Evolutionary conservation across 1,140 invertebrate genomes (phyloP).

Genomic region (Oscheius sp.): DNA sequence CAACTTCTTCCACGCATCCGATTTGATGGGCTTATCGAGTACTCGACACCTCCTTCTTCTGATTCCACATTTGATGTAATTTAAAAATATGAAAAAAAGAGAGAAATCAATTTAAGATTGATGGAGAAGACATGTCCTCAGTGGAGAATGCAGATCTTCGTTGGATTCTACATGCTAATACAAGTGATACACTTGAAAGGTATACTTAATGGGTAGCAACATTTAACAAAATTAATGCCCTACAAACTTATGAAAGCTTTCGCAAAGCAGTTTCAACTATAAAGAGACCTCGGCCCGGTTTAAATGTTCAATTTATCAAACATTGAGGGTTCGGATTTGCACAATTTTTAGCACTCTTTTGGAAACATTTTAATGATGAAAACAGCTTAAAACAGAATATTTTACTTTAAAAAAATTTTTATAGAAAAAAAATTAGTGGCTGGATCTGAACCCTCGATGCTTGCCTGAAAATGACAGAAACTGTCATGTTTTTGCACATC

Average conservation of each 20-base stretch:
- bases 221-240: background rate
- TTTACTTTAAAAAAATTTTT: too few relatives aligned
- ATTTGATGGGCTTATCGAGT: conserved; percentile 40
- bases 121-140: conserved; percentile 10
- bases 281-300: background rate
- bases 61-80: conserved; percentile 29
- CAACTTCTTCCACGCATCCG: conserved; percentile 29
- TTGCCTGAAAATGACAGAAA: too few relatives aligned
- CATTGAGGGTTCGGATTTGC: too few relatives aligned
- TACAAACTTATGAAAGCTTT: background rate
- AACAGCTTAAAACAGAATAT: too few relatives aligned
- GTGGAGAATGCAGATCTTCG: conserved; percentile 30
- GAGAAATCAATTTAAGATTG: background rate
- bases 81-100: background rate
- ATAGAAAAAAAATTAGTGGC: too few relatives aligned
- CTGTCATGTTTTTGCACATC: too few relatives aligned
- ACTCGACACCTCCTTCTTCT: conserved; percentile 31
- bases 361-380: background rate
- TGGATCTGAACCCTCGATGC: too few relatives aligned
- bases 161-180: conserved; percentile 30
- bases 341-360: background rate
- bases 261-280: background rate
- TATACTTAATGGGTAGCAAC: background rate
- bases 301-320: too few relatives aligned
- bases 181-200: background rate